Evolutionary conservation across 2,888 invertebrate genomes (phyloP).

Genomic region (Epicampocera succincta): DNA sequence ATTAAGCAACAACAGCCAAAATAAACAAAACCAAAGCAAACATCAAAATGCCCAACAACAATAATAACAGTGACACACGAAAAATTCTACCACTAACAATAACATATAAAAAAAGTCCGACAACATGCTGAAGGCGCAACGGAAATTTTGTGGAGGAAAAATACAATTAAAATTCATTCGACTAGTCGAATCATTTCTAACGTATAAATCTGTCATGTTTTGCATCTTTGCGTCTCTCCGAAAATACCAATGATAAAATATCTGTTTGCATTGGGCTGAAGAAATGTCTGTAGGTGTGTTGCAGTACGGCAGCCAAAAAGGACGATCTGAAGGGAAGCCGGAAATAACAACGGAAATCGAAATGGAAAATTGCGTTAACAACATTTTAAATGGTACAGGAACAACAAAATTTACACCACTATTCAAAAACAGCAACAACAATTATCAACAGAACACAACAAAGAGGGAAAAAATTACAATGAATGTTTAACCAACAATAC

Average conservation of each 20-base stretch:
- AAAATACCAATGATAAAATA: constrained; percentile 52
- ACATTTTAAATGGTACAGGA: constrained; percentile 69
- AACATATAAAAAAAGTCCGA: constrained; percentile 7
- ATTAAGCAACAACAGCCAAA: constrained; percentile 63
- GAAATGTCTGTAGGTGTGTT: neutral
- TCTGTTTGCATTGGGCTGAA: constrained; percentile 22
- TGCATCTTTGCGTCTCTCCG: constrained; percentile 21
- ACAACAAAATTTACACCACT: constrained; percentile 62
- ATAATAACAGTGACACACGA: constrained; percentile 20
- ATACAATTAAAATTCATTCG: constrained; percentile 56
- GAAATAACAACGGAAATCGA: constrained; percentile 71
- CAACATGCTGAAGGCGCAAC: constrained; percentile 38
- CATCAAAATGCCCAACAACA: constrained; percentile 38
- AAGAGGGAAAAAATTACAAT: constrained; percentile 14
- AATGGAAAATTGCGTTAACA: constrained; percentile 70
- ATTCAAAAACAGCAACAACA: constrained; percentile 41
- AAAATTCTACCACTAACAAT: constrained; percentile 51
- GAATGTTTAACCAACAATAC: constrained; percentile 50
- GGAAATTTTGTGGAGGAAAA: constrained; percentile 54
- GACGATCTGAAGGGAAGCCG: constrained; percentile 14
- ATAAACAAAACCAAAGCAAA: constrained; percentile 55
- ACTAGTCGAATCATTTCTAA: constrained; percentile 41
- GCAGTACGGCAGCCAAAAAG: neutral
- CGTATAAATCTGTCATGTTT: constrained; percentile 9
- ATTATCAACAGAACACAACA: constrained; percentile 31